Evolutionary conservation across 23 tunicate species (phyloP).

Genomic region (Clavelina lepadiformis): DNA sequence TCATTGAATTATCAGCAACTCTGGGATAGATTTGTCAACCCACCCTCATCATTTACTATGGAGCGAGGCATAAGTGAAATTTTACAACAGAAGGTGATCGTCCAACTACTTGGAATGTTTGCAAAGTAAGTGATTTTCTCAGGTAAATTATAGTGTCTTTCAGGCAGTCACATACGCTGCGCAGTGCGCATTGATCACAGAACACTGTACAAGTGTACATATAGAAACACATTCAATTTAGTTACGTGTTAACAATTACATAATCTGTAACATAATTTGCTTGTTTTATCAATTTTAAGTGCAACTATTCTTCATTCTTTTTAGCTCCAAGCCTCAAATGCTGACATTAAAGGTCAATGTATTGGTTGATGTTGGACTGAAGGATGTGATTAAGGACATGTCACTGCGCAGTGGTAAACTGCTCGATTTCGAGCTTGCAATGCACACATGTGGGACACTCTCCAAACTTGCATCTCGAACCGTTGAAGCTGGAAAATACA

Average conservation of each 20-base stretch:
- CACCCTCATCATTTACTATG: slow-evolving; percentile 39
- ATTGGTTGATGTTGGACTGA: slow-evolving; percentile 55
- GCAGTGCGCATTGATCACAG: too few species aligned
- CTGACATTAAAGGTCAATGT: slow-evolving; percentile 41
- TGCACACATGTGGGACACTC: slow-evolving; percentile 46
- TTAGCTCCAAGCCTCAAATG: slow-evolving; percentile 23
- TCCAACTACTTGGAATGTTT: slow-evolving; percentile 60
- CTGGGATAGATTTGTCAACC: slow-evolving; percentile 65
- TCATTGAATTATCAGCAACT: slow-evolving; percentile 9
- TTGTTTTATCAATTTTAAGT: too few species aligned
- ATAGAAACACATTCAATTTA: too few species aligned
- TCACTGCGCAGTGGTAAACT: too few species aligned
- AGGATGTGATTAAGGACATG: slow-evolving; percentile 25
- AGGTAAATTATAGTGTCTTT: not conserved
- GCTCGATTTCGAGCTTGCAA: slow-evolving; percentile 42
- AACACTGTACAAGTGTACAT: too few species aligned
- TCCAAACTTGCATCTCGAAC: slow-evolving; percentile 19
- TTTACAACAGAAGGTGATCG: slow-evolving; percentile 49
- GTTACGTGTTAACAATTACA: too few species aligned
- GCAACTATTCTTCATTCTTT: not conserved
- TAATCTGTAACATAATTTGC: too few species aligned
- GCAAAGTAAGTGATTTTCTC: slow-evolving; percentile 42
- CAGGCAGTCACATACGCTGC: not conserved
- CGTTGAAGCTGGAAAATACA: slow-evolving; percentile 54
- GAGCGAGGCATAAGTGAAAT: slow-evolving; percentile 30